Percentiles rank a stretch among this genome's conserved stretches.
These are phyloP conservation scores for Oligia strigilis DNA, from an alignment of 2,888 invertebrate species.

Conservation along the genomic window DNA sequence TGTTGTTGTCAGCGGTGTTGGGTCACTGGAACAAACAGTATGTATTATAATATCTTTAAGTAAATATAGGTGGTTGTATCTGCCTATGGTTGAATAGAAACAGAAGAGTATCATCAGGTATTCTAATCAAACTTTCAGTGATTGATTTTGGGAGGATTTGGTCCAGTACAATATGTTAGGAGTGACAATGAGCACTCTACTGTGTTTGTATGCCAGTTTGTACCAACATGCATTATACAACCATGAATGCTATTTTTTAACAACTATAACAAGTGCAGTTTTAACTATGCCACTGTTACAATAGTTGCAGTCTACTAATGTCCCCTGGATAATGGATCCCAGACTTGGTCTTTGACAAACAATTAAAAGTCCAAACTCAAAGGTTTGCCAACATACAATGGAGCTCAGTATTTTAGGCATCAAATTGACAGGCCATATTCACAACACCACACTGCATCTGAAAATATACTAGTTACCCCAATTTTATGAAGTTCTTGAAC, in stretches of 20 bases:
- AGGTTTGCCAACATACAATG: background rate
- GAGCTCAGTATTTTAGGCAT: background rate
- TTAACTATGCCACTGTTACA: too few relatives aligned
- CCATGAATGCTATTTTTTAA: background rate
- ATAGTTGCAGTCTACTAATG: background rate
- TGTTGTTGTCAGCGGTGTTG: slow-evolving; percentile 82
- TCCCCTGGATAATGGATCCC: background rate
- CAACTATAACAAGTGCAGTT: background rate
- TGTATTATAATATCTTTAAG: background rate
- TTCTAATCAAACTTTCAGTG: background rate
- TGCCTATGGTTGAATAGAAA: background rate
- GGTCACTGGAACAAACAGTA: slow-evolving; percentile 77
- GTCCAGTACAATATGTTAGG: background rate
- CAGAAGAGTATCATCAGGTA: background rate
- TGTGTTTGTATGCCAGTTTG: background rate
- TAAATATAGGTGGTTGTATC: background rate
- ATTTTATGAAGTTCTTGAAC: slow-evolving; percentile 80
- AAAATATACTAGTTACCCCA: slow-evolving; percentile 74
- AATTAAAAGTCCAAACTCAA: background rate
- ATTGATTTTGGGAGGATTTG: background rate
- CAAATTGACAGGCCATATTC: background rate
- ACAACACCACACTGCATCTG: background rate
- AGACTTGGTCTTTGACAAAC: background rate
- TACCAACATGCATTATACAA: background rate
- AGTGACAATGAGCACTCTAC: background rate